A percentile compares a stretch with the other conserved stretches of the same genome.
Evolutionary conservation across 2,797 vertebrate genomes (phyloP).

Genomic region (Leptodactylus fallax): DNA sequence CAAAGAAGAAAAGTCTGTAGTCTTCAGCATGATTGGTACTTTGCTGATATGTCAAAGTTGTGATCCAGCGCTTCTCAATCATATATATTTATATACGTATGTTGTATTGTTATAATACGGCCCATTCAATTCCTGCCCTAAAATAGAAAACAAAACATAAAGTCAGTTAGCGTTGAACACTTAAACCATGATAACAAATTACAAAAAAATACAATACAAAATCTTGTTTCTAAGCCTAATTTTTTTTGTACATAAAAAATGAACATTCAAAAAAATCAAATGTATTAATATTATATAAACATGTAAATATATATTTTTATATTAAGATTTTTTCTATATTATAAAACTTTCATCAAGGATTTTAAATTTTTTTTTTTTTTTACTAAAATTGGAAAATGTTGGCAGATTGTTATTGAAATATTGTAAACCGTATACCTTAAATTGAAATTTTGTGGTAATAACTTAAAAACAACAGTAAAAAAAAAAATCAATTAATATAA

Average conservation of each 20-base stretch:
- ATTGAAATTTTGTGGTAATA: too few species aligned
- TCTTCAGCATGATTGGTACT: constrained; percentile 83
- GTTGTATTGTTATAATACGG: constrained; percentile 85
- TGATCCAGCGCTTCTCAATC: constrained; percentile 89
- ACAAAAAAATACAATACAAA: not conserved
- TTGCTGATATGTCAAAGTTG: constrained; percentile 89
- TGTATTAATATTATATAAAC: too few species aligned
- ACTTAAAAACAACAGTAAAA: too few species aligned
- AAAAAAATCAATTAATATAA: not conserved
- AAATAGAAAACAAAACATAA: constrained; percentile 70
- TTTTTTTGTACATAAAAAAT: too few species aligned
- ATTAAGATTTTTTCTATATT: too few species aligned
- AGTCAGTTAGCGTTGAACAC: not conserved
- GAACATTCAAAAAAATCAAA: too few species aligned
- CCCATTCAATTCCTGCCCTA: constrained; percentile 88
- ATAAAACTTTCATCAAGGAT: too few species aligned
- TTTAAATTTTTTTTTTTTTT: too few species aligned
- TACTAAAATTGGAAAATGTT: not conserved
- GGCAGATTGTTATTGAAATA: not conserved
- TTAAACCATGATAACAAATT: not conserved
- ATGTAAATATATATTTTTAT: too few species aligned
- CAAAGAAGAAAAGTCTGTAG: constrained; percentile 81
- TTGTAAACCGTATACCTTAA: too few species aligned
- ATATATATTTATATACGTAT: constrained; percentile 78
- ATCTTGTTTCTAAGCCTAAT: not conserved